A percentile compares a stretch with the other conserved stretches of the same genome.
phyloP scores from a whole-genome alignment of 2,113 vertebrate genomes.

The Ariopsis seemanni region DNA sequence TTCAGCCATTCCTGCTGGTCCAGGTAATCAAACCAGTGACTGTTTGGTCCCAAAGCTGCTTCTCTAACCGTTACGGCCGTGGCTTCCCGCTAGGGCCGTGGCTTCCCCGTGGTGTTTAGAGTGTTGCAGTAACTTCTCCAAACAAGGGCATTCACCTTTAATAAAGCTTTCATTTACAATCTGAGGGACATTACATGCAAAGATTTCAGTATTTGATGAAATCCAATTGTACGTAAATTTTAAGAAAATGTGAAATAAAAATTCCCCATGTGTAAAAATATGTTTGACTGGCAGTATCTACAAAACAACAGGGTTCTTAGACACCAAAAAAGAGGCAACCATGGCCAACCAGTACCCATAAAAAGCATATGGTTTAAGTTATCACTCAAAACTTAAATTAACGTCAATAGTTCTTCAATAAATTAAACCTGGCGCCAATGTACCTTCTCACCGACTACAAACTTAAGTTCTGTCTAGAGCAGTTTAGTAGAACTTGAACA shows the following conservation, averaged over 20 bases:
- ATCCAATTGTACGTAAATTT: neutral
- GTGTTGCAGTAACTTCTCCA: too few relatives aligned
- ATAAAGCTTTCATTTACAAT: too few relatives aligned
- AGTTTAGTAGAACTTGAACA: neutral
- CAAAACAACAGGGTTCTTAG: neutral
- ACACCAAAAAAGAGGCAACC: neutral
- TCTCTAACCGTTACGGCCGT: too few relatives aligned
- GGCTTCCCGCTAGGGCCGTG: too few relatives aligned
- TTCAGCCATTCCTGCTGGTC: too few relatives aligned
- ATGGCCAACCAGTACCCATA: neutral
- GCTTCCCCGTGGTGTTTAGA: too few relatives aligned
- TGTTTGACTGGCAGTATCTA: neutral
- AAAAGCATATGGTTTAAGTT: neutral
- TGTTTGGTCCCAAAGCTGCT: too few relatives aligned
- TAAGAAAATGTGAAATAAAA: neutral
- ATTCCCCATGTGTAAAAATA: neutral
- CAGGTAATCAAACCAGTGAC: too few relatives aligned
- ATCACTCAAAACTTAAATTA: too few relatives aligned
- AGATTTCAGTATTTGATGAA: neutral
- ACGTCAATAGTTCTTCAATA: neutral
- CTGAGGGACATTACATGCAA: neutral
- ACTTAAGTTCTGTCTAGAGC: neutral
- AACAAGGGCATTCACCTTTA: too few relatives aligned
- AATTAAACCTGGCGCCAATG: neutral
- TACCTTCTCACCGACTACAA: neutral